Conservation (phyloP, 2,113 vertebrate species). For the Sinocyclocheilus anshuiensis region DNA sequence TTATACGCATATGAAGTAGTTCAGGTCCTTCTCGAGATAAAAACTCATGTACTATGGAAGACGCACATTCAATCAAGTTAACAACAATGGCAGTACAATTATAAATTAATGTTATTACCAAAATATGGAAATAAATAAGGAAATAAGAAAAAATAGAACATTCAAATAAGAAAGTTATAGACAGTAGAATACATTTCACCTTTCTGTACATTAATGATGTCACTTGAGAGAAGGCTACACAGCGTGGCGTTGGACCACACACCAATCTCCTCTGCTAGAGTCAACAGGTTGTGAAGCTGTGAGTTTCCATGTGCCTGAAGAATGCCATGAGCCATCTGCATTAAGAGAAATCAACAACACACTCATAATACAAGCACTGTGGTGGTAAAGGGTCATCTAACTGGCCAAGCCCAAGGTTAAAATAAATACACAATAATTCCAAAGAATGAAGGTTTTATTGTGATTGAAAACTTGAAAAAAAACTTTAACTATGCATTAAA, state of each 20-base stretch:
- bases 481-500: too few species aligned
- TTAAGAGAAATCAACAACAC: constrained; percentile 49
- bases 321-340: constrained; percentile 89
- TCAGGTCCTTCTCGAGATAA: constrained; percentile 88
- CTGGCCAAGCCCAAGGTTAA: too few species aligned
- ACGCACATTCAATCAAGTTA: not conserved
- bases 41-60: constrained; percentile 84
- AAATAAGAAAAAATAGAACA: not conserved
- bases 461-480: too few species aligned
- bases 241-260: constrained; percentile 91
- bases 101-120: not conserved
- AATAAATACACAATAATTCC: too few species aligned
- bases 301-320: constrained; percentile 90
- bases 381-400: not conserved
- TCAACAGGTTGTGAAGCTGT: constrained; percentile 87
- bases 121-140: not conserved
- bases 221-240: constrained; percentile 87
- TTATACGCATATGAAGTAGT: constrained; percentile 96
- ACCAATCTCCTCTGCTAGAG: constrained; percentile 87
- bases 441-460: not conserved
- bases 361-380: not conserved
- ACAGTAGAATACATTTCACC: constrained; percentile 70
- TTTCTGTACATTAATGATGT: constrained; percentile 84
- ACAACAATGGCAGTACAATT: not conserved
- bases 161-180: not conserved